Base-by-base conservation (phyloP, 1,140 invertebrate species). In the Bombus impatiens region DNA sequence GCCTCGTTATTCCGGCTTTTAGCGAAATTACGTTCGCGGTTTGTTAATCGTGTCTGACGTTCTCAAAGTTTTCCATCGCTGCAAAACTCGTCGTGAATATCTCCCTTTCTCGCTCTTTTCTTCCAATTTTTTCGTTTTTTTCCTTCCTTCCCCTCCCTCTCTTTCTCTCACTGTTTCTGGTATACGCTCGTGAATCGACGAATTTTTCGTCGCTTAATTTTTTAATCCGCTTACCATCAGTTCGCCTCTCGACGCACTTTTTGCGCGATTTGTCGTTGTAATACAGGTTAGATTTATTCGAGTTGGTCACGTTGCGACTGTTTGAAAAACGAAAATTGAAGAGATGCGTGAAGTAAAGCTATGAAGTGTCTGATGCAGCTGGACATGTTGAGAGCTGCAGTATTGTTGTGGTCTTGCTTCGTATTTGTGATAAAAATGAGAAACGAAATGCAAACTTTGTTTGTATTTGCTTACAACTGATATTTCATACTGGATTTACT, bases 11-110 rank as follows among this genome's bases (percentile, higher is more conserved):
- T 75, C 62, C 84, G 22, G 83, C 89, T 90, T 90, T 90, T 90
- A 90, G 84, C 57, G 86, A 88, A 88, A 90, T 90, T 90, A 90
- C 84, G 74, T 90, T 86, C 82, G 65, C 88, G 62, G 84, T 67
- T 86, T 90, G 87, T 90, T 90, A 90, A 90, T 87, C 82, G 74
- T 47, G 70, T 75, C 85, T 59, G 76, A 86, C 72, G 78, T 88
- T 86, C 76, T 40, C 67, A 78, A 76, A 76, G 25, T 87, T 90
- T 47, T 77, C 65, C 47, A 57, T 42, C 47, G 82, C 44, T 65
- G 40, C n/a, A 37, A 65, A 86, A 62, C 86, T 40, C 42, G 59
- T 65, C 68, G 32, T 62, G 78, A 78, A 80, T 42, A n/a, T n/a
- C 6, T 42, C 40, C 6, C 28, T 6, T 12, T n/a, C 13, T 44